Evolutionary conservation across 2,797 vertebrate species (phyloP).

Genomic region (Octomys mimax): DNA sequence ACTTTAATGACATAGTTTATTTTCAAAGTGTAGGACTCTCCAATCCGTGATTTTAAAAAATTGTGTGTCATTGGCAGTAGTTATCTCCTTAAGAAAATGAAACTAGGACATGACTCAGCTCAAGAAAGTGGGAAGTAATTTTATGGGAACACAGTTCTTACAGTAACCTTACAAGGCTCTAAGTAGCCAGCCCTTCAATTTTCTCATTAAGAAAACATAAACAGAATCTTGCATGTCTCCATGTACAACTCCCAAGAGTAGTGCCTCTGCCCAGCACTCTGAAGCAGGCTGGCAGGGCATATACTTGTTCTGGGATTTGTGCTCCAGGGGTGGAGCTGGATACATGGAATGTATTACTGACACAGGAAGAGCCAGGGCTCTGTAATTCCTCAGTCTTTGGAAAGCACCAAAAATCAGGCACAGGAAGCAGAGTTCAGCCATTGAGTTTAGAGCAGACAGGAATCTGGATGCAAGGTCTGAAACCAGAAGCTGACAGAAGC

Average conservation of each 20-base stretch:
- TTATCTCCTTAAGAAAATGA: constrained; percentile 65
- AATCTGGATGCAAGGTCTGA: neutral
- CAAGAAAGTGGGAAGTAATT: constrained; percentile 75
- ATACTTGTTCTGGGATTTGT: neutral
- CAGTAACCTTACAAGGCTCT: neutral
- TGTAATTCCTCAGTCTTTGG: constrained; percentile 10
- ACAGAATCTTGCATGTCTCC: neutral
- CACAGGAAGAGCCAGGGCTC: neutral
- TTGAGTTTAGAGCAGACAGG: neutral
- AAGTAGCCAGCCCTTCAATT: constrained; percentile 25
- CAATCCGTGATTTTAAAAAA: constrained; percentile 22
- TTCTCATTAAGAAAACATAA: constrained; percentile 18
- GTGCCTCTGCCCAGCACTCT: neutral
- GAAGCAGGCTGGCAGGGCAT: neutral
- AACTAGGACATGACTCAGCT: constrained; percentile 72
- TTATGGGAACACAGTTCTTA: constrained; percentile 62
- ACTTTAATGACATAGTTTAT: constrained; percentile 18
- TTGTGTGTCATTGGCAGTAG: constrained; percentile 25
- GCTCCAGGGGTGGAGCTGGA: neutral
- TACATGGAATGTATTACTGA: neutral
- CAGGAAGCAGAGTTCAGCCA: constrained; percentile 41
- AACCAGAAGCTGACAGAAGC: neutral
- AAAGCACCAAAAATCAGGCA: constrained; percentile 54
- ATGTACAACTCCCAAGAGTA: neutral
- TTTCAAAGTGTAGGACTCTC: constrained; percentile 53